These are phyloP conservation scores for Palythoa caribaeorum DNA, from an alignment of 92 coral and sea anemone genomes.

Conservation along the genomic window DNA sequence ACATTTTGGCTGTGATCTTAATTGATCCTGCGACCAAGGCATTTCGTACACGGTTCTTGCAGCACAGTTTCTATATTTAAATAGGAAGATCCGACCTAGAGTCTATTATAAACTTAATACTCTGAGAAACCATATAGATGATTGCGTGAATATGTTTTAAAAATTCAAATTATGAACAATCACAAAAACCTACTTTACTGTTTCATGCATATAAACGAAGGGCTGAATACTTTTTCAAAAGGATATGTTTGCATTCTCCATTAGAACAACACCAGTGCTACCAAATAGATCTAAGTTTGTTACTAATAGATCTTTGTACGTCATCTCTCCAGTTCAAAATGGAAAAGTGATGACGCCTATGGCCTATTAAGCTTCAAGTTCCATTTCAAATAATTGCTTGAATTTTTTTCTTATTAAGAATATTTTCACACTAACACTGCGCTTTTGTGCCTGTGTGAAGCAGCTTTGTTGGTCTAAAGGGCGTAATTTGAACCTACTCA, in stretches of 20 bases:
- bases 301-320: not conserved
- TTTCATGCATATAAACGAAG: not conserved
- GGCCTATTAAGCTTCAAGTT: not conserved
- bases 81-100: no score
- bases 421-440: not conserved
- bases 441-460: not conserved
- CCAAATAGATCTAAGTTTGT: not conserved
- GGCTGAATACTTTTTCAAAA: not conserved
- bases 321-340: conserved; percentile 6
- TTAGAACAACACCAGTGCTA: not conserved
- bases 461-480: not conserved
- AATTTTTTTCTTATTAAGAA: not conserved
- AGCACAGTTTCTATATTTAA: no score
- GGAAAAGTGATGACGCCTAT: conserved; percentile 2
- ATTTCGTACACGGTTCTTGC: no score
- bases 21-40: no score
- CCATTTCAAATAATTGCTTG: not conserved
- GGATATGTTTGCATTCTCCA: no score
- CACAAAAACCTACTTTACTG: no score
- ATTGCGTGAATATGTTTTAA: no score
- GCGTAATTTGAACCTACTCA: conserved; percentile 3
- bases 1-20: no score
- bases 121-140: no score
- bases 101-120: no score
- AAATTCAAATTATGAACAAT: no score